Base-by-base conservation (phyloP, 2,888 invertebrate genomes). In the Calameuta filiformis region DNA sequence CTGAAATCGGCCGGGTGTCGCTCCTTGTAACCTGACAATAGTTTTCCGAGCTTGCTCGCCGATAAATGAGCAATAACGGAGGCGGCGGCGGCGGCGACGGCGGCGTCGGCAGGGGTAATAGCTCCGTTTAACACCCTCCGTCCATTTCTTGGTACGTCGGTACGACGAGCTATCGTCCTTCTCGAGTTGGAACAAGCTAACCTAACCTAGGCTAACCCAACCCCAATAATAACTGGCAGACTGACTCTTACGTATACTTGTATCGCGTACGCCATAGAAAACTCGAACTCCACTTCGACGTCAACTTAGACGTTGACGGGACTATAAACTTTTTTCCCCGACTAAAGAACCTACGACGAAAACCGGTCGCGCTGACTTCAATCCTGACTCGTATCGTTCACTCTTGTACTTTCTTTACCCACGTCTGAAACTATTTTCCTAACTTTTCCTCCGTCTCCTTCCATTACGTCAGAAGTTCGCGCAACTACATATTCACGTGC, bases 61-160 rank as follows among this genome's bases (percentile, higher is more conserved):
- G 85, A 88, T 87, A 88, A 87, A 87, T 87, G 87, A 88, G 87
- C 87, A 88, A 87, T 87, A 87, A 88, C 82, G 86, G 35, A 37
- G 79, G 79, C 81, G 80, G 79, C 81, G 80, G 79, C 79, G 31
- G 1, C 31, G 31, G 79, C 79, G n/a, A n/a, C 81, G 80, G 79
- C 81, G 80, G 79, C 79, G 31, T 1, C 31, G 31, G 79, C 79
- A 81, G 83, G 82, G 85, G 82, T 87, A 87, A 87, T 87, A 84
- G 86, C 84, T 85, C 83, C 84, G 83, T 87, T 87, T 85, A 86
- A 86, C 83, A 83, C 84, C 81, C 83, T 80, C 80, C 77, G 81
- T 79, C 82, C 80, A 80, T 83, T 85, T 80, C 79, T 23, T 0
- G 23, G 23, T 56, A 56, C 56, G 56, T 56, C 56, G 56, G 56